Evolutionary conservation across 1,140 invertebrate species (phyloP).

Genomic region (Aphaenogaster ashmeadi): DNA sequence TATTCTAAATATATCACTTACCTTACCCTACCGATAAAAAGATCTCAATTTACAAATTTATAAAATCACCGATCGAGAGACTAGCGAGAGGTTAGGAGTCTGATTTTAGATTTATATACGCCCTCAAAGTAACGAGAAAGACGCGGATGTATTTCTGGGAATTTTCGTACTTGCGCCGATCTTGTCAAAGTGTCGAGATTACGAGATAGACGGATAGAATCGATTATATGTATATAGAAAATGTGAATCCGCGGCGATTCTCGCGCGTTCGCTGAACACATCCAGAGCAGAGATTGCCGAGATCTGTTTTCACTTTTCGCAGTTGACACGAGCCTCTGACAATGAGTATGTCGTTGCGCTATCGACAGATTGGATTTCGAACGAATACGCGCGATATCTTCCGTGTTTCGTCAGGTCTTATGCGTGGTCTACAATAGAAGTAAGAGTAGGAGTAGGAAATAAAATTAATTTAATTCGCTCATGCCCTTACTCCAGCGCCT

Average conservation of each 20-base stretch:
- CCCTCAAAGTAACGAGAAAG: too few relatives aligned
- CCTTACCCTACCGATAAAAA: not conserved
- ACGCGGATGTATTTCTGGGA: not conserved
- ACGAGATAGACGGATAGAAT: not conserved
- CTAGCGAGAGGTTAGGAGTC: not conserved
- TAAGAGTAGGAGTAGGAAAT: too few relatives aligned
- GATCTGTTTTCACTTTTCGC: too few relatives aligned
- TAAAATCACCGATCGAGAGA: not conserved
- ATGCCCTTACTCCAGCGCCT: too few relatives aligned
- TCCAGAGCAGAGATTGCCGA: too few relatives aligned
- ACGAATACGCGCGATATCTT: too few relatives aligned
- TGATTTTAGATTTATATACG: not conserved
- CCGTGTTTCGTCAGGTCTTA: too few relatives aligned
- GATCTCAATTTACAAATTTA: not conserved
- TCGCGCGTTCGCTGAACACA: not conserved
- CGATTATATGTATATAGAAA: not conserved
- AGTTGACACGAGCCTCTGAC: too few relatives aligned
- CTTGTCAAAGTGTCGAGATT: not conserved
- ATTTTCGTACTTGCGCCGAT: not conserved
- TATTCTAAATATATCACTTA: not conserved
- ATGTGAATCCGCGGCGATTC: not conserved
- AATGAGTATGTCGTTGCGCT: too few relatives aligned
- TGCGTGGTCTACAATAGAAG: too few relatives aligned
- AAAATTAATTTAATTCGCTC: too few relatives aligned
- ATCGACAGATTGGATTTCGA: too few relatives aligned